Evolutionary conservation across 2,797 vertebrate species (phyloP), one percentile per base, ranked within the genome.

Genomic region (Poeciliopsis infans): DNA sequence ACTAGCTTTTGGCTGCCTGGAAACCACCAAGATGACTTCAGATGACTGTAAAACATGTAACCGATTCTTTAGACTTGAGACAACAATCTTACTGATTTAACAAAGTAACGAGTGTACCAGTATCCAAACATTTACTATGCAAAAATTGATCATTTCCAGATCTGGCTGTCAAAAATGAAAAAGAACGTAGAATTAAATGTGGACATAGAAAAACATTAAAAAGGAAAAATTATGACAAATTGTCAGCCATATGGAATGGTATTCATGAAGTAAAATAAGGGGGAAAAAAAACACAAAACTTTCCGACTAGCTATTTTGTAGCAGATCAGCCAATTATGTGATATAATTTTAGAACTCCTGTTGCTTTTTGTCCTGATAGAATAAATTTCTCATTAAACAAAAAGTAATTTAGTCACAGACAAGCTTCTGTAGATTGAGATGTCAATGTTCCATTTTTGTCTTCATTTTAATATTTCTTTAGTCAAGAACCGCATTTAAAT

Each of bases 401-500:
- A 43, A 43, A 7, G 41, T 13, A 45, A 69, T n/a, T 43, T 0
- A 1, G 39, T 69, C n/a, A 39, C 28, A 7, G 41, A 8, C 0
- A 53, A 11, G 6, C 55, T 70, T 20, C 18, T 49, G 18, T 4
- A 70, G 0, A 3, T 20, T 53, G 18, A 12, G 5, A 47, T 72
- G 31, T 76, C 11, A 49, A 78, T 28, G 5, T 28, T 41, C 49
- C 0, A 57, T 33, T 11, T 43, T 25, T 25, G 41, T 49, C 46
- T 64, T 49, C 4, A 43, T 72, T 72, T 73, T n/a, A 25, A 53
- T 57, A 12, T 68, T 72, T 59, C 41, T 18, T n/a, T 46, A 36
- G 23, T n/a, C n/a, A 72, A 74, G 33, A 59, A 72, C 39, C 43
- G 28, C 53, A 91, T 89, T 89, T 85, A 70, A 88, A 90, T 91